Evolutionary conservation across 2,113 vertebrate species (phyloP).

Genomic region (Corvus moneduloides): DNA sequence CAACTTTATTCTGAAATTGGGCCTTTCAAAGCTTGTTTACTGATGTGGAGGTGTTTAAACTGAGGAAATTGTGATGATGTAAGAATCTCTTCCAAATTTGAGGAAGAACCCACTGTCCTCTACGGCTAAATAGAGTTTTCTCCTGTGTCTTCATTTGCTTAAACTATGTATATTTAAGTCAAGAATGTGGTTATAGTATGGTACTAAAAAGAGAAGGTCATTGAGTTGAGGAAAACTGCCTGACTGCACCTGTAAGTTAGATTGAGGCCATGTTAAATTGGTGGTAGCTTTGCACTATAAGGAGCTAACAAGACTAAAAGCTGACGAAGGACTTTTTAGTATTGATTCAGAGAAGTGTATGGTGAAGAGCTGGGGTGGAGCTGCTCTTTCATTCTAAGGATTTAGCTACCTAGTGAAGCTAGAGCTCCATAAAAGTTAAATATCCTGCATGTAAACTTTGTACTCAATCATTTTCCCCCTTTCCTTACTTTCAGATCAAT

Average conservation of each 20-base stretch:
- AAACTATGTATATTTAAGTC: not conserved
- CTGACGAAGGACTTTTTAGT: not conserved
- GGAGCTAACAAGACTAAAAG: not conserved
- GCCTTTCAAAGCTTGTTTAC: not conserved
- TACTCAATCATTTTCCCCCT: not conserved
- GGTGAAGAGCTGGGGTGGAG: not conserved
- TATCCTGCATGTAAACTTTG: not conserved
- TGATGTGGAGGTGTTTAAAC: not conserved
- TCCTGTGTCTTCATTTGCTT: not conserved
- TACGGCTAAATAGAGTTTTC: not conserved
- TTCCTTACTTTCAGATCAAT: conserved; percentile 83
- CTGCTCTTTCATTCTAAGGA: not conserved
- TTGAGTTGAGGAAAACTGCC: not conserved
- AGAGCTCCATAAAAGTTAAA: accelerated
- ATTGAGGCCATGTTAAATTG: accelerated
- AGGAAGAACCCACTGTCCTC: not conserved
- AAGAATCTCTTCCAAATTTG: not conserved
- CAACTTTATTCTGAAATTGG: not conserved
- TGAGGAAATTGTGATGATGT: not conserved
- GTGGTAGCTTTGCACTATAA: not conserved
- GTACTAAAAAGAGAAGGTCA: not conserved
- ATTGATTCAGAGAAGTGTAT: not conserved
- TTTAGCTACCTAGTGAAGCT: not conserved
- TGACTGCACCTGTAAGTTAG: not conserved
- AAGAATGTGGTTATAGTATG: not conserved